Evolutionary conservation across 2,888 invertebrate species (phyloP), one percentile per base, ranked within the genome.

Genomic region (Ommatoiulus sabulosus): DNA sequence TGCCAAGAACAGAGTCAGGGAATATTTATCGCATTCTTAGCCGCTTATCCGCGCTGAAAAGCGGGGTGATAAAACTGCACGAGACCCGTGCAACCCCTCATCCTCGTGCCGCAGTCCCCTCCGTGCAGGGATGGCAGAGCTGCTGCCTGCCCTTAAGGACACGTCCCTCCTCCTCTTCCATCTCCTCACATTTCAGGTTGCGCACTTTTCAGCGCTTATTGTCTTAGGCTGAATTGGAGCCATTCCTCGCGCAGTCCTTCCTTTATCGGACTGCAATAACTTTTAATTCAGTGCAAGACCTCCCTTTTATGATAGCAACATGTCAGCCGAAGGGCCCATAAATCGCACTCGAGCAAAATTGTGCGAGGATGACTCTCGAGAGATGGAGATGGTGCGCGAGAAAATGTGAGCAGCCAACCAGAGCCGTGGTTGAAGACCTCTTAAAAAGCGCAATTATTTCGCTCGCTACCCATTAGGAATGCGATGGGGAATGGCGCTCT

Each of bases 191-290:
- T 57, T 57, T 17, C 57, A 57, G 57, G 57, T 57, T n/a, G 3
- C n/a, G 57, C 57, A 57, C 57, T 57, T 57, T 57, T 8, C 57
- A 57, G 57, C 10, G 10, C 57, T 57, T n/a, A 57, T 57, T 17
- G 57, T 57, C 57, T 57, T n/a, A n/a, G 57, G 52, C 10, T 57
- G 57, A 57, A 57, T 57, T 57, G n/a, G 57, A 57, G n/a, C 57
- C 57, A 57, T n/a, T 57, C 57, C 17, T 57, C 57, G 57, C 57
- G 12, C 57, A 2, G n/a, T 57, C 57, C 57, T 57, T 57, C n/a
- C 57, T 57, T 57, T 57, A 57, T 57, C 57, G 57, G 57, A 57
- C 57, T 57, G 57, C 57, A 57, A 57, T 57, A 57, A 57, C 57
- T n/a, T 3, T 57, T 57, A 57, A 57, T 57, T 57, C 57, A 57